Base-by-base conservation (phyloP, 2,888 invertebrate species). In the Dermolepida albohirtum region DNA sequence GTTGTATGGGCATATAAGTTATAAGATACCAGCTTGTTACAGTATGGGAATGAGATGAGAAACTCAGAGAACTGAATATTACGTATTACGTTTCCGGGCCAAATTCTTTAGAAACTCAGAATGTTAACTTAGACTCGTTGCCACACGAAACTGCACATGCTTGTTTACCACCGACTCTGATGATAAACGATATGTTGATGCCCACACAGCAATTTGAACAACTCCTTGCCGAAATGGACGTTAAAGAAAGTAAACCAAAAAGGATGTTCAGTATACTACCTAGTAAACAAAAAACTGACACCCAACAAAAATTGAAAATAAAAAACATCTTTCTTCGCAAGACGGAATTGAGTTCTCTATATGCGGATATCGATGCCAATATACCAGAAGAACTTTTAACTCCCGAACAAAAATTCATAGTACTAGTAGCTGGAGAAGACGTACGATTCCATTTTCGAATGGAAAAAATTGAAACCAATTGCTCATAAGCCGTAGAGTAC, bases 401-500 rank as follows among this genome's bases (percentile, higher is more conserved):
- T 0, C 74, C 76, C 27, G 80, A 81, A 70, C 76, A 83, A 67
- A 76, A 73, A 65, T 78, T 76, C 5, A 75, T 82, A 2, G 75
- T 76, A 29, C n/a, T n/a, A n/a, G n/a, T 78, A 77, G 68, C 66
- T 83, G 17, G 82, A 82, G 70, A 72, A 72, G 7, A 72, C 78
- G 29, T 82, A 78, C 68, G 80, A 80, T 62, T 66, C 47, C 6
- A 68, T 72, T 4, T 67, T 71, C 16, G 69, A 65, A 7, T 51
- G 52, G 12, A 50, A 16, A 7, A 73, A 77, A 71, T 40, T 71
- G 16, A 79, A 77, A 70, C 82, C 80, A 0, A 71, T 77, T 4
- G 79, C 80, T 11, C 77, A 76, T 17, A 80, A 77, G 68, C 74
- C 79, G 0, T 81, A 80, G 74, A 78, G 74, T 70, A 78, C 76